Evolutionary conservation across 2,888 invertebrate genomes (phyloP), one percentile per base, ranked within the genome.

Genomic region (Drosophila multiciliata): DNA sequence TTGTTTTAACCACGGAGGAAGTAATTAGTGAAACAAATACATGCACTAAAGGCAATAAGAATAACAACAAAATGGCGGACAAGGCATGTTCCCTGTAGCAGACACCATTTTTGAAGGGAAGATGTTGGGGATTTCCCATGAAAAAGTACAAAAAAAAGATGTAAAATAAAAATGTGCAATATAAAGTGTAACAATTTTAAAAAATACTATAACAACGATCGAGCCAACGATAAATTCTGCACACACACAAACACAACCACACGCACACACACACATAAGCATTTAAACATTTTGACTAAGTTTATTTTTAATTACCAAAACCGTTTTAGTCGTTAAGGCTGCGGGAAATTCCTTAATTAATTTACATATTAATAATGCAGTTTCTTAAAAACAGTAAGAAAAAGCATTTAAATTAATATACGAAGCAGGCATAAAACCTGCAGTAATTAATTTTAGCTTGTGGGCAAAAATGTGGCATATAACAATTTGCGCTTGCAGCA

Each of bases 1-100:
- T 91, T 80, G 87, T 91, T 91, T 92, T 92, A 91, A 92, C 90
- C 91, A 90, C 86, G 85, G 90, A 88, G 88, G 90, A 90, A 90
- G 83, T 83, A 91, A 90, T 91, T 91, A 90, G 90, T 85, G 82
- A 81, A 79, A 78, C 79, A 87, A 89, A 87, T 83, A 77, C 87
- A 77, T 80, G 82, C 81, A 75, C 80, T 75, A 78, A 73, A 73
- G 70, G 32, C 50, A 68, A 71, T 64, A 61, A 55, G n/a, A 52
- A 45, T 48, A 63, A 59, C 52, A 54, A 73, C 29, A 64, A 74
- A 54, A 49, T 64, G 68, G 53, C 52, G 58, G 32, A 61, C 59
- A 57, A 65, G 65, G 52, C 36, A 53, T 65, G 66, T 52, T 45
- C 36, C 36, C 53, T 38, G 36, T 40, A 3, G 5, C 20, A 11